Evolutionary conservation across 2,113 vertebrate species (phyloP), one percentile per base, ranked within the genome.

Genomic region (Etheostoma spectabile): DNA sequence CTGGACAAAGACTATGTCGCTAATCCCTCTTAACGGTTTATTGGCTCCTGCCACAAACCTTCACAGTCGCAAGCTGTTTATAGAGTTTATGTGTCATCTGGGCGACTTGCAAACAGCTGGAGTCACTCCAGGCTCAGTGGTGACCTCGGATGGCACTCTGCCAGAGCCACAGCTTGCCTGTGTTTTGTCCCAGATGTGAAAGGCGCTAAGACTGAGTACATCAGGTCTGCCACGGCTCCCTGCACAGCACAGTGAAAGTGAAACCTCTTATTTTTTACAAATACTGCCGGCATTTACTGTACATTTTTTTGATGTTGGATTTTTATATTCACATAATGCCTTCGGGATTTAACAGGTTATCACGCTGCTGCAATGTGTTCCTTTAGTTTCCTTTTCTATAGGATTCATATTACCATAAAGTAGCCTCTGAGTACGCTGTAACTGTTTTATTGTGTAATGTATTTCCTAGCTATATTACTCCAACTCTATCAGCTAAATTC

Each of bases 111-210:
- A 79, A 81, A 82, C 87, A 87, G 80, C 88, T 89, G 86, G 88
- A 92, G 81, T 76, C 71, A 74, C 68, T 82, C 81, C 79, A 68
- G 79, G 82, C 70, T 82, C 76, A n/a, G 68, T 42, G 78, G 75
- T 89, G 87, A 93, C 92, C 92, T 87, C 80, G 52, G 61, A 90
- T 80, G 87, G 85, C 77, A 19, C 64, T 27, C 24, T 30, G 73
- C 84, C 88, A 86, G 77, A 88, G 81, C 70, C 86, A 83, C 90
- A 91, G 90, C 91, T 91, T 89, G 80, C 60, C 77, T 48, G 59
- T 3, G 53, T 68, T 86, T 82, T 21, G 82, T 77, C 76, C 85
- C 90, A 86, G 84, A 92, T 92, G 90, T 86, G 81, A 53, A 75
- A 61, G 80, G 59, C 72, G 72, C 33, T 48, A 55, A 68, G 59